Evolutionary conservation across 2,888 invertebrate species (phyloP), one percentile per base, ranked within the genome.

Genomic region (Drosophila meridionalis): DNA sequence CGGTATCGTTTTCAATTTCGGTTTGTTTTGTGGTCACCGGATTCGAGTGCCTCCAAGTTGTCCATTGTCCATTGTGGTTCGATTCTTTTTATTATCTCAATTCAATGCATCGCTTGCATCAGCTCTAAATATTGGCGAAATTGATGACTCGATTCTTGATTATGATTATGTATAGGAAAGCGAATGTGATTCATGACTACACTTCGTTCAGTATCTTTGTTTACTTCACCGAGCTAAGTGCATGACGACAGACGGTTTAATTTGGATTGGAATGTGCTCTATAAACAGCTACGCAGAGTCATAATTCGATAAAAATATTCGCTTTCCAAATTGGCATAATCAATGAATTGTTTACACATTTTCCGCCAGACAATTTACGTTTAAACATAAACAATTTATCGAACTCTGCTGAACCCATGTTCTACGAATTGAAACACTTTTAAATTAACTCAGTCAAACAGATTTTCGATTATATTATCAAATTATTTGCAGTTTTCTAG

Each of bases 61-160:
- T 7, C 34, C 8, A 14, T 2, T 14, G 40, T 45, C 52, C 52
- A 52, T 70, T 73, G 52, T 65, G 42, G 20, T n/a, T 9, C n/a
- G 38, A 12, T 56, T 55, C 67, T 56, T 50, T 56, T 59, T 58
- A 55, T 72, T 42, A 73, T 65, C 53, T 26, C 43, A 73, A 62
- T 73, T 66, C 65, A 57, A 50, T 73, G 55, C 74, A 68, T 14
- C 57, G 32, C 36, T 56, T 72, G 73, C 73, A 73, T 56, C 34
- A 63, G 56, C 28, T 12, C 58, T 58, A 73, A 50, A 60, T 74
- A 74, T 74, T 60, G 63, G 52, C 63, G 36, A 38, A 50, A 59
- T 62, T 40, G 36, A 70, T 45, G 71, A 62, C 70, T 70, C 26
- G 55, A 57, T 28, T 43, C 26, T 2, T 2, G 20, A 20, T 52